Conservation (phyloP, 2,888 invertebrate genomes). For the Neoaliturus tenellus region DNA sequence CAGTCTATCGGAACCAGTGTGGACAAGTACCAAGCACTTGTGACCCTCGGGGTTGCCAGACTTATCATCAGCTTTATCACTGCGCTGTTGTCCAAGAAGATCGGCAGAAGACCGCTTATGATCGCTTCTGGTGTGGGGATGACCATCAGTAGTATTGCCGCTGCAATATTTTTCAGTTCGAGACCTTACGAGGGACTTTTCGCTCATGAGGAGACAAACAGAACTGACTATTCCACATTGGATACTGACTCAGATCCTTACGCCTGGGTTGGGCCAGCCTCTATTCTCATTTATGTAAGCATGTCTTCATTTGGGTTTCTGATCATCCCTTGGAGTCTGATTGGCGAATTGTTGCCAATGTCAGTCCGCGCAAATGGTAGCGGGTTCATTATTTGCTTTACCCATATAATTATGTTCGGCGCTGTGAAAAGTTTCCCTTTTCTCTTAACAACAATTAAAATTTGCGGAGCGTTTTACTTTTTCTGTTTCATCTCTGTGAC, state of each 20-base stretch:
- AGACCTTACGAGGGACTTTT: not conserved
- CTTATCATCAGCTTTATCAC: constrained; percentile 76
- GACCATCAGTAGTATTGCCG: constrained; percentile 70
- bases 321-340: constrained; percentile 78
- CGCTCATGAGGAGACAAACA: not conserved
- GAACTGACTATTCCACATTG: not conserved
- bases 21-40: constrained; percentile 73
- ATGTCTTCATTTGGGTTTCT: constrained; percentile 75
- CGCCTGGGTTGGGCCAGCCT: constrained; percentile 70
- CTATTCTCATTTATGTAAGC: constrained; percentile 74
- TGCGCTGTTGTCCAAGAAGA: constrained; percentile 72
- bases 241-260: not conserved
- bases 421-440: constrained; percentile 75
- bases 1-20: constrained; percentile 72
- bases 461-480: constrained; percentile 73
- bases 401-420: constrained; percentile 76
- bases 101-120: constrained; percentile 74
- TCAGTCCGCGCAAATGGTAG: constrained; percentile 75
- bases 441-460: constrained; percentile 71
- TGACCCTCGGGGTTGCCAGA: constrained; percentile 74
- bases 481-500: constrained; percentile 73
- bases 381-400: constrained; percentile 74
- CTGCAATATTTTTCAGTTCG: constrained; percentile 50
- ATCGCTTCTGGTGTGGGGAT: constrained; percentile 75
- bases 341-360: constrained; percentile 75